Evolutionary conservation across 2,888 invertebrate genomes (phyloP), one percentile per base, ranked within the genome.

Genomic region (Drosophila suboccidentalis): DNA sequence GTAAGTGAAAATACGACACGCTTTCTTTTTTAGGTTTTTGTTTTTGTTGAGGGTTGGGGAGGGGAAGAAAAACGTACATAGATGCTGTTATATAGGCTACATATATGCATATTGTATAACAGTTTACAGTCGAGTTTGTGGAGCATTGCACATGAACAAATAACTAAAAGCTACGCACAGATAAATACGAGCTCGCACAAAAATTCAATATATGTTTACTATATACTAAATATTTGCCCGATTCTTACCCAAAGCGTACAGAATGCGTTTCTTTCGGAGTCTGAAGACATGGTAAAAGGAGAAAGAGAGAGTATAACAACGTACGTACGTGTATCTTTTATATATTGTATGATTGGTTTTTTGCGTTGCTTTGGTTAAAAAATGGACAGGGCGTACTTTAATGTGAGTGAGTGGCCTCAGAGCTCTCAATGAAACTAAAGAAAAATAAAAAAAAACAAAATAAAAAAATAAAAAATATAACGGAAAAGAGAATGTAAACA

Each of bases 151-250:
- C 78, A 82, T 69, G 66, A 71, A 85, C 74, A 82, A 49, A 57
- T 34, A 36, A 77, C 77, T 69, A 86, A 80, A 87, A 77, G 69
- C 72, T 83, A 88, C 88, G 71, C 87, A 83, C 86, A 80, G 70
- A 54, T 82, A 71, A 70, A 61, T 70, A 84, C 55, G 57, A 69
- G 64, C 54, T 78, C 60, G 74, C 54, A 77, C 68, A 72, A 44
- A 54, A 63, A 55, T 65, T 58, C 55, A 53, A 60, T 68, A 49
- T 61, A 54, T 71, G 36, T 46, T 51, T 60, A 22, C 50, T 50
- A 43, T 44, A 43, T 71, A 53, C 19, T 67, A 49, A 38, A 74
- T 53, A 72, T 47, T 73, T 78, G 58, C 75, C 69, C 79, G 69
- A 59, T 76, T 76, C 76, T 76, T 83, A 83, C 82, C 82, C 82